Base-by-base conservation (phyloP, 2,888 invertebrate species). In the Plebejus anna region DNA sequence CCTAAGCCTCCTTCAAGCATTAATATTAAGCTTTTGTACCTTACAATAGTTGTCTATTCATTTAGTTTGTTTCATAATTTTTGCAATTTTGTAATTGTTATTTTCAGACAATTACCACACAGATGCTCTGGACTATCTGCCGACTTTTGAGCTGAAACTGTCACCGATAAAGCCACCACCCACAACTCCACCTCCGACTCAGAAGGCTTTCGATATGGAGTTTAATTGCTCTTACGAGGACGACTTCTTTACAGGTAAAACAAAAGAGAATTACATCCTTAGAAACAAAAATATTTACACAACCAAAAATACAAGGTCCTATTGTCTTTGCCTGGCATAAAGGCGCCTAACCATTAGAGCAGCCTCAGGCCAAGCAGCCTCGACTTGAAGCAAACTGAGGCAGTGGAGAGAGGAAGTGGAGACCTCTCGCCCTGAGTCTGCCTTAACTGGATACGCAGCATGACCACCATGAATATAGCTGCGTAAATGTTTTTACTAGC, bases 181-280 rank as follows among this genome's bases (percentile, higher is more conserved):
- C 0, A 84, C 81, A 77, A 90, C 90, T 0, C 91, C 92, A 1
- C 86, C 89, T 5, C 84, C 90, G 0, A 78, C 79, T 6, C 80
- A 80, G 1, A 81, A 78, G 75, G 82, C 79, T 77, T 81, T 84
- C 77, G 85, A 82, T 77, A 82, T 90, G 77, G 90, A 91, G 13
- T 84, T 90, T 59, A 85, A 89, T 75, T 85, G 84, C 76, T 89
- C 91, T 6, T 90, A 90, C 79, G 85, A 90, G 59, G 92, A 92
- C 81, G 91, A 92, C 71, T 90, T 91, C 81, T 92, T 66, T 32
- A 36, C 66, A 66, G 66, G 32, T 66, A 32, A 11, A 28, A 66
- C 70, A 32, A 32, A 28, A 22, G 42, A 61, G 4, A n/a, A 32
- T 38, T 51, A 47, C 47, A 3, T n/a, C 71, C 70, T 7, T 59